Evolutionary conservation across 2,888 invertebrate genomes (phyloP).

Genomic region (Aphrophora alni): DNA sequence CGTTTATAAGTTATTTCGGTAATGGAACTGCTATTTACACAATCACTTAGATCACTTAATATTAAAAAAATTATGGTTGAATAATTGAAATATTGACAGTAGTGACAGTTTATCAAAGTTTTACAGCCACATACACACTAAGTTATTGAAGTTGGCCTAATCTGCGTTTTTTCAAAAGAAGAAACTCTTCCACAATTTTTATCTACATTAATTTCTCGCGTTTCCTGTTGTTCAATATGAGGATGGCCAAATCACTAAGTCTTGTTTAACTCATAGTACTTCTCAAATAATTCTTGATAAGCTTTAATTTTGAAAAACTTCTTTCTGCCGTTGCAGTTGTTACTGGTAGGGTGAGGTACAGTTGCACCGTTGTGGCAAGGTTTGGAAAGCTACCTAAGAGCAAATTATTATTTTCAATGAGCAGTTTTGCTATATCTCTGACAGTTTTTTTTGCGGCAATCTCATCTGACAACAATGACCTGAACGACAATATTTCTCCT

Average conservation of each 20-base stretch:
- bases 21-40: constrained; percentile 11
- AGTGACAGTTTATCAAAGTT: neutral
- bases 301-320: constrained; percentile 26
- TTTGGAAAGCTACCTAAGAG: constrained; percentile 14
- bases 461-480: constrained; percentile 11
- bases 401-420: constrained; percentile 15
- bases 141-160: constrained; percentile 15
- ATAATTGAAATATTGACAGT: neutral
- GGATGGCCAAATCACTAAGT: constrained; percentile 11
- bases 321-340: constrained; percentile 31
- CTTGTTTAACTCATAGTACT: constrained; percentile 18
- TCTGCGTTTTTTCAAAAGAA: constrained; percentile 19
- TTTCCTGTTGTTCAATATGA: constrained; percentile 14
- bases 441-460: constrained; percentile 16
- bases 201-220: constrained; percentile 2
- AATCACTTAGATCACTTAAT: neutral
- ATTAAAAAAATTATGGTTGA: neutral
- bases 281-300: constrained; percentile 25
- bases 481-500: constrained; percentile 10
- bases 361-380: constrained; percentile 13
- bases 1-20: neutral
- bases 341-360: constrained; percentile 18
- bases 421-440: constrained; percentile 22
- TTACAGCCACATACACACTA: constrained; percentile 11
- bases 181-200: constrained; percentile 12